Evolutionary conservation across 2,888 invertebrate genomes (phyloP).

Genomic region (Lasioglossum morio): DNA sequence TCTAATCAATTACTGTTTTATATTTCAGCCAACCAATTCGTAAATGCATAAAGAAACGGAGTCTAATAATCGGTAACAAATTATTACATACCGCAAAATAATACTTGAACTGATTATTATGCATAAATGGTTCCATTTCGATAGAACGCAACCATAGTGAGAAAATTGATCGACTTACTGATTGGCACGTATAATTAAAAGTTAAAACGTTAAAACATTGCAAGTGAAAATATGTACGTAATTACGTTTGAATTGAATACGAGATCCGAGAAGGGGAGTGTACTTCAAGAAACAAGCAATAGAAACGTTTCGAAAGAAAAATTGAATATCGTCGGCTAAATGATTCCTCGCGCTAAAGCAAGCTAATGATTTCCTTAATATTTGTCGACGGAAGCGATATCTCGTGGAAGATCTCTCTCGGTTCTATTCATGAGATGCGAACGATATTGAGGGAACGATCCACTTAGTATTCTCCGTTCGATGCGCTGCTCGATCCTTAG

Average conservation of each 20-base stretch:
- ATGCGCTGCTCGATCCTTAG: not conserved
- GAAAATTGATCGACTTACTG: too few relatives aligned
- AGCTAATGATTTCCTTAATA: slow-evolving; percentile 2
- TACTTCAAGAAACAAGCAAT: not conserved
- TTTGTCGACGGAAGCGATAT: not conserved
- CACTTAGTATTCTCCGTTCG: not conserved
- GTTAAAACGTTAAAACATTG: too few relatives aligned
- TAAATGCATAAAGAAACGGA: too few relatives aligned
- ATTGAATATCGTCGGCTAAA: not conserved
- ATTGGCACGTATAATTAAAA: too few relatives aligned
- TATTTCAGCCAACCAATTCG: too few relatives aligned
- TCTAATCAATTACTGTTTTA: too few relatives aligned
- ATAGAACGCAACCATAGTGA: too few relatives aligned
- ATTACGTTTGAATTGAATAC: not conserved
- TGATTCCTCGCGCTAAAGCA: not conserved
- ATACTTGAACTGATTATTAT: too few relatives aligned
- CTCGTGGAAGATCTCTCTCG: not conserved
- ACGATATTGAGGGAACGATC: not conserved
- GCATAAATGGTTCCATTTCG: too few relatives aligned
- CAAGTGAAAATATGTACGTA: too few relatives aligned
- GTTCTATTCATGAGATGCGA: not conserved
- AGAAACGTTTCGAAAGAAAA: not conserved
- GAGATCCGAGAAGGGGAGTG: not conserved
- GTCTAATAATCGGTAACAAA: too few relatives aligned
- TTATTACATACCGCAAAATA: too few relatives aligned